Evolutionary conservation across 23 tunicate species (phyloP).

Genomic region (Ciona savignyi): DNA sequence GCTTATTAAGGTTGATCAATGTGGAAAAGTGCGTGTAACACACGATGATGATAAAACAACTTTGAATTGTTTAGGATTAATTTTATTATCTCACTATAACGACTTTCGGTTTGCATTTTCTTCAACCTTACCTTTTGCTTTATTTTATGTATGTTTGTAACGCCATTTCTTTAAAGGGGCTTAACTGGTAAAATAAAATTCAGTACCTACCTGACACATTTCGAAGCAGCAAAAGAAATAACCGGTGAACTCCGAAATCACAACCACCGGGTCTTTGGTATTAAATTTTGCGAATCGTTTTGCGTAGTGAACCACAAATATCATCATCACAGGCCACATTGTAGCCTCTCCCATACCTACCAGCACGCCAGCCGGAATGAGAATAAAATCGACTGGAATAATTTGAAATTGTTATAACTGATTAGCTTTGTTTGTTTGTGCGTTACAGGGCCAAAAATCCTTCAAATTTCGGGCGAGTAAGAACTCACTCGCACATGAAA

Average conservation of each 20-base stretch:
- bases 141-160: too few relatives aligned
- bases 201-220: neutral
- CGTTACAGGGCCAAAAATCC: too few relatives aligned
- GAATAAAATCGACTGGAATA: neutral
- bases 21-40: too few relatives aligned
- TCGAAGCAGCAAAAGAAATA: constrained; percentile 3
- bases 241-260: constrained; percentile 2
- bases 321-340: constrained; percentile 12
- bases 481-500: too few relatives aligned
- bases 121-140: too few relatives aligned
- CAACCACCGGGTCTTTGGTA: neutral
- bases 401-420: neutral
- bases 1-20: too few relatives aligned
- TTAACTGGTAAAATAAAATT: neutral
- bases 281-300: neutral
- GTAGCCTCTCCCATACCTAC: constrained; percentile 13
- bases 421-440: neutral
- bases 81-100: too few relatives aligned
- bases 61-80: too few relatives aligned
- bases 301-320: constrained; percentile 10
- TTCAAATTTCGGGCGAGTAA: too few relatives aligned
- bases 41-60: too few relatives aligned
- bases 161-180: too few relatives aligned
- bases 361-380: constrained; percentile 3
- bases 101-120: too few relatives aligned